phyloP scores from a whole-genome alignment of 2,888 invertebrate genomes.

The Temnothorax unifasciatus region DNA sequence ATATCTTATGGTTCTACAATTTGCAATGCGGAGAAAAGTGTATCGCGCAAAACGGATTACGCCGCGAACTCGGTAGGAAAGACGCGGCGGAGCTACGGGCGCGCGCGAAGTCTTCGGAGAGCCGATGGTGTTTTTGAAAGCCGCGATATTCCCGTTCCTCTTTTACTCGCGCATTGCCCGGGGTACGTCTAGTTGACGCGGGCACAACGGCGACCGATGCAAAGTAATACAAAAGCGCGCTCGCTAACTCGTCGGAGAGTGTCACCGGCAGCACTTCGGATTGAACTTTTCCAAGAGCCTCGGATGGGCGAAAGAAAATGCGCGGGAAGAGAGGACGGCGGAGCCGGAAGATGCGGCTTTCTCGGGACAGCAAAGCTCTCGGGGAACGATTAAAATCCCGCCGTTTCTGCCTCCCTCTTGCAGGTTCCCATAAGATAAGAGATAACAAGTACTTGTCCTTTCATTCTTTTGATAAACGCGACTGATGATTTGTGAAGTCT shows the following conservation, averaged over 20 bases:
- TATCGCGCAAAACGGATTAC: conserved; percentile 1
- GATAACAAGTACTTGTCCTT: background rate
- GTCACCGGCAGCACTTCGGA: conserved; percentile 68
- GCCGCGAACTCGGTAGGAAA: background rate
- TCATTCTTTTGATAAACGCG: background rate
- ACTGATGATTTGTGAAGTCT: background rate
- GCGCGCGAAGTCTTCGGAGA: conserved; percentile 4
- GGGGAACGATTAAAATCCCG: conserved; percentile 55
- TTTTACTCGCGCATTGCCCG: conserved; percentile 15
- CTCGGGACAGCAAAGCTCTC: conserved; percentile 34
- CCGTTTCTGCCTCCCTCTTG: background rate
- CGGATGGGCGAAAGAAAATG: conserved; percentile 61
- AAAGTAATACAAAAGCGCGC: conserved; percentile 69
- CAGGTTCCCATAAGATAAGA: background rate
- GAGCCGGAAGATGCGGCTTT: conserved; percentile 34
- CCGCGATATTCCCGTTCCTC: conserved; percentile 45
- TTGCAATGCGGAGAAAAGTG: background rate
- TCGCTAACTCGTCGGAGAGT: conserved; percentile 69
- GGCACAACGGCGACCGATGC: conserved; percentile 57
- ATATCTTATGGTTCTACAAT: background rate
- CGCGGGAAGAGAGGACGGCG: conserved; percentile 34
- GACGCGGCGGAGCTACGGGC: background rate
- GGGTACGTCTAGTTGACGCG: conserved; percentile 45
- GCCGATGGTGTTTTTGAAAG: conserved; percentile 43
- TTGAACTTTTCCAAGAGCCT: conserved; percentile 69